A percentile compares a stretch with the other conserved stretches of the same genome.
These are phyloP conservation scores for Caracal caracal DNA, from an alignment of 2,113 vertebrate genomes.

Conservation along the genomic window DNA sequence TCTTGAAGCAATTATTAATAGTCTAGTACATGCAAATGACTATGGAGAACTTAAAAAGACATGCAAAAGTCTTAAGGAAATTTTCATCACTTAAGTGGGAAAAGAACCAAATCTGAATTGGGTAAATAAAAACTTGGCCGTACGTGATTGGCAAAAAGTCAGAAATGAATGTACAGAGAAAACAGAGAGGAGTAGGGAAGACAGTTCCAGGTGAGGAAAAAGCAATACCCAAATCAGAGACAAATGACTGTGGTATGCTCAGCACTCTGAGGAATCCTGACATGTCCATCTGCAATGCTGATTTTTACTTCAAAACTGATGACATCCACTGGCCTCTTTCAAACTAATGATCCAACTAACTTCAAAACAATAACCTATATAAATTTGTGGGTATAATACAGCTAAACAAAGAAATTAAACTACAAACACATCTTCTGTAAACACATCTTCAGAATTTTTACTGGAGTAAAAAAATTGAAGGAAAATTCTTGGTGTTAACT, in stretches of 20 bases:
- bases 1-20: constrained; percentile 28
- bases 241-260: background rate
- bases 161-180: background rate
- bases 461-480: background rate
- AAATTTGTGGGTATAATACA: background rate
- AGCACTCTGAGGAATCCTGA: background rate
- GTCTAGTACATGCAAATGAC: background rate
- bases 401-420: constrained; percentile 23
- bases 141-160: background rate
- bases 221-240: background rate
- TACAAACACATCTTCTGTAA: background rate
- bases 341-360: background rate
- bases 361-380: background rate
- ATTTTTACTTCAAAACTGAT: constrained; percentile 1
- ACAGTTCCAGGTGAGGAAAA: background rate
- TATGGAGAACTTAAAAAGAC: background rate
- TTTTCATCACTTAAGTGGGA: background rate
- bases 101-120: constrained; percentile 22
- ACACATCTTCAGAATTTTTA: constrained; percentile 8
- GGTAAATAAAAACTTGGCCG: constrained; percentile 5
- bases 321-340: background rate
- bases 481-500: constrained; percentile 39
- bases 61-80: background rate
- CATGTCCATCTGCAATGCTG: background rate
- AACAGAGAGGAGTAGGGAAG: background rate